Percentiles rank a stretch among this genome's conserved stretches.
These are phyloP conservation scores for Carassius gibelio DNA, from an alignment of 2,113 vertebrate genomes.

Conservation along the genomic window DNA sequence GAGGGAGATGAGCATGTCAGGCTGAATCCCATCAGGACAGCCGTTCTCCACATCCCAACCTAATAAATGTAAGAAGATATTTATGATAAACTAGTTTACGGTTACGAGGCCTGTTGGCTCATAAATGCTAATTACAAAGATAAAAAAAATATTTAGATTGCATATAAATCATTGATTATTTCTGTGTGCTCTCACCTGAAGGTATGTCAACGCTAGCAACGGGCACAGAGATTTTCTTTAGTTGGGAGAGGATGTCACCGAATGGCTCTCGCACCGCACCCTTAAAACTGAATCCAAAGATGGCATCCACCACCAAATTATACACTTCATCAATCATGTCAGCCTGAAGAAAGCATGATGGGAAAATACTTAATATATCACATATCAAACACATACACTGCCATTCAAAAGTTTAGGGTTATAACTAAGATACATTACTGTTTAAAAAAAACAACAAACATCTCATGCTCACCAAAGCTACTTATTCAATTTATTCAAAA, in stretches of 20 bases:
- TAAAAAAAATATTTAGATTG: neutral
- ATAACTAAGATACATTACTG: too few relatives aligned
- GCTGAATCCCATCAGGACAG: constrained; percentile 84
- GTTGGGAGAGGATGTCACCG: constrained; percentile 75
- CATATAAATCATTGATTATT: neutral
- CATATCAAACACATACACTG: too few relatives aligned
- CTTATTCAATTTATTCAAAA: too few relatives aligned
- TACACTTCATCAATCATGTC: constrained; percentile 83
- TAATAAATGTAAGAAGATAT: constrained; percentile 55
- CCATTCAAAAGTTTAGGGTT: too few relatives aligned
- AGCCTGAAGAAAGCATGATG: constrained; percentile 70
- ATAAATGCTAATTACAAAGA: neutral
- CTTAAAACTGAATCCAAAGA: constrained; percentile 96
- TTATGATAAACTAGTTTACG: neutral
- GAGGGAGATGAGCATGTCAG: constrained; percentile 92
- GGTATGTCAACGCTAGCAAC: constrained; percentile 93
- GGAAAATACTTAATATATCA: too few relatives aligned
- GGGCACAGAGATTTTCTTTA: constrained; percentile 81
- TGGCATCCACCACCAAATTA: constrained; percentile 90
- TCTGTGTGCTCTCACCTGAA: constrained; percentile 77
- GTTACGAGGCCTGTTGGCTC: neutral
- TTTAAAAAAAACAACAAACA: too few relatives aligned
- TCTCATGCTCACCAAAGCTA: too few relatives aligned
- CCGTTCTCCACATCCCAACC: constrained; percentile 97
- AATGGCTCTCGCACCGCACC: constrained; percentile 92